Evolutionary conservation across 1,140 invertebrate species (phyloP).

Genomic region (Hetaerina americana): DNA sequence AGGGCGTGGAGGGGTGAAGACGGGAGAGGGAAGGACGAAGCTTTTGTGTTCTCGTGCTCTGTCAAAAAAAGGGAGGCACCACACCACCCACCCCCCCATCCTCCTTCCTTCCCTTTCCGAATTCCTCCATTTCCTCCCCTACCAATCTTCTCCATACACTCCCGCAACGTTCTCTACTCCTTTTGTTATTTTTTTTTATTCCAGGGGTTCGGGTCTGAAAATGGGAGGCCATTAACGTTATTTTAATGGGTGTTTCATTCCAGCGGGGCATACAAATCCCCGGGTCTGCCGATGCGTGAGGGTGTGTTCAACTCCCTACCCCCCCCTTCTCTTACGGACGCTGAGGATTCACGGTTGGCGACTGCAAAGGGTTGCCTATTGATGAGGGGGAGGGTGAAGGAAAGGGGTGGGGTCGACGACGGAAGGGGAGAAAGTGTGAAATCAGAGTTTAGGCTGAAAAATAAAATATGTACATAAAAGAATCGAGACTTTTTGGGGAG

Average conservation of each 20-base stretch:
- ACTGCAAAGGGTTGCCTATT: too few relatives aligned
- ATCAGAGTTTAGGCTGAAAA: too few relatives aligned
- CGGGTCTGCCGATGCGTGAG: not conserved
- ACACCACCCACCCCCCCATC: too few relatives aligned
- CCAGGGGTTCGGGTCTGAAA: not conserved
- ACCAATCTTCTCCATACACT: not conserved
- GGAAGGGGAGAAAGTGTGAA: not conserved
- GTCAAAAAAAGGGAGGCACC: too few relatives aligned
- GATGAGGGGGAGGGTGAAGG: not conserved
- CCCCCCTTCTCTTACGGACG: not conserved
- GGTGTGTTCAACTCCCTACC: too few relatives aligned
- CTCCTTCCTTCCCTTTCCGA: too few relatives aligned
- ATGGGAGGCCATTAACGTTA: not conserved
- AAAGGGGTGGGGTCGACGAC: not conserved
- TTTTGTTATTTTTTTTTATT: not conserved
- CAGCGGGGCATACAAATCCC: not conserved
- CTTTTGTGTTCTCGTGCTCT: not conserved
- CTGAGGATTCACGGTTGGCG: not conserved
- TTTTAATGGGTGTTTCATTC: not conserved
- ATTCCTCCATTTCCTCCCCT: too few relatives aligned
- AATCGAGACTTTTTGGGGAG: too few relatives aligned
- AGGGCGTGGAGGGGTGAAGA: too few relatives aligned
- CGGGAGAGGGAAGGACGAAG: not conserved
- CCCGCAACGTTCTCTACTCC: not conserved
- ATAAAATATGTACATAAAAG: too few relatives aligned